Percentiles rank a stretch among this genome's conserved stretches.
phyloP scores from a whole-genome alignment of 2,888 invertebrate genomes.

The Drosophila tripunctata region DNA sequence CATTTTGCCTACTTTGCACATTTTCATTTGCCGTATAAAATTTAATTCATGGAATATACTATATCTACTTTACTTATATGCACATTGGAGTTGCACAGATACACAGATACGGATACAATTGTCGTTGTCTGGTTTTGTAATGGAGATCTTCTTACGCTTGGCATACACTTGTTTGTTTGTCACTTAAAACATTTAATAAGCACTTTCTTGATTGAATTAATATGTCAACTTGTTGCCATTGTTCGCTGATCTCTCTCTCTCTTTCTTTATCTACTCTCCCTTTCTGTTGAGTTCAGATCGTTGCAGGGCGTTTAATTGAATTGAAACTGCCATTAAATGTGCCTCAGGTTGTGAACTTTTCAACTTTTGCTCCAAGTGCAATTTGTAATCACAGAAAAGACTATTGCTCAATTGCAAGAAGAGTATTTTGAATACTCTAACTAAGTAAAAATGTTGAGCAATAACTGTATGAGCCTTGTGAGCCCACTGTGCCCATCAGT shows the following conservation, averaged over 20 bases:
- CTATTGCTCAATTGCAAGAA: conserved; percentile 3
- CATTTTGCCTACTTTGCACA: conserved; percentile 48
- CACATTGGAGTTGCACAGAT: neutral
- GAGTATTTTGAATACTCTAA: conserved; percentile 3
- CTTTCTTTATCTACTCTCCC: neutral
- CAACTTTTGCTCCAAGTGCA: conserved; percentile 57
- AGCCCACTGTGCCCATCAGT: no score
- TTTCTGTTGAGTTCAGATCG: conserved; percentile 23
- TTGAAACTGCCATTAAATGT: conserved; percentile 59
- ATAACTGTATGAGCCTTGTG: no score
- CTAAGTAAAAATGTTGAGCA: no score
- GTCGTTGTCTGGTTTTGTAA: conserved; percentile 33
- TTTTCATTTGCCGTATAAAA: conserved; percentile 43
- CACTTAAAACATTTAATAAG: conserved; percentile 73
- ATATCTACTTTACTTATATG: conserved; percentile 25
- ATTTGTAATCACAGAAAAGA: conserved; percentile 30
- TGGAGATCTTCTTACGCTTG: conserved; percentile 25
- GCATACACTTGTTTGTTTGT: conserved; percentile 54
- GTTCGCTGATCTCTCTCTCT: conserved; percentile 30
- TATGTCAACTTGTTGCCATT: conserved; percentile 53
- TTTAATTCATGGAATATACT: conserved; percentile 67
- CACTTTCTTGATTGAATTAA: conserved; percentile 73
- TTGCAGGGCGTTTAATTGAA: conserved; percentile 60
- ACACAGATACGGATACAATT: conserved; percentile 17
- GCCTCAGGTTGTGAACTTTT: conserved; percentile 67